phyloP scores from a whole-genome alignment of 2,888 invertebrate genomes.

The Diaprepes abbreviatus region DNA sequence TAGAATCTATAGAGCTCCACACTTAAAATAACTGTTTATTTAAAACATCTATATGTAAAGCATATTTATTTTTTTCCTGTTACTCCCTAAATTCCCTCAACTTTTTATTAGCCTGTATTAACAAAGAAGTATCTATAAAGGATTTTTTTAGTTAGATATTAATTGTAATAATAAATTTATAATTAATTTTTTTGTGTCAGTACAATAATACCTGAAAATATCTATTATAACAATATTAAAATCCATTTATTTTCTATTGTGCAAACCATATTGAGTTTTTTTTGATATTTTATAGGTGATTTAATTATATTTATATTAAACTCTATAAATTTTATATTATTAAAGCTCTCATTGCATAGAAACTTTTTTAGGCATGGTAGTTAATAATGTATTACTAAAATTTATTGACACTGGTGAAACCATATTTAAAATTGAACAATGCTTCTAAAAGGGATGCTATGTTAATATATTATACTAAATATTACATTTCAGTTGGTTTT shows the following conservation, averaged over 20 bases:
- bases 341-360: background rate
- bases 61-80: too few species aligned
- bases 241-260: background rate
- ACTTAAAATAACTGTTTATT: too few species aligned
- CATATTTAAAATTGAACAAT: background rate
- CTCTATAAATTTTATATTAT: conserved; percentile 1
- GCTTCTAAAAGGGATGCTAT: background rate
- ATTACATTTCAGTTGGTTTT: background rate
- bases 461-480: background rate
- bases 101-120: too few species aligned
- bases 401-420: background rate
- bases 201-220: too few species aligned
- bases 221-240: too few species aligned
- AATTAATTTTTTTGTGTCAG: too few species aligned
- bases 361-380: background rate
- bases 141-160: too few species aligned
- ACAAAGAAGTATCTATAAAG: too few species aligned
- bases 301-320: background rate
- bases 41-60: too few species aligned
- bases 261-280: background rate
- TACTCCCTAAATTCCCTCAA: too few species aligned
- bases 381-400: background rate
- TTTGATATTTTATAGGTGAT: background rate
- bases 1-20: too few species aligned
- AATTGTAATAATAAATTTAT: too few species aligned